Base-by-base conservation (phyloP, 2,888 invertebrate genomes). In the Pelosia muscerda region DNA sequence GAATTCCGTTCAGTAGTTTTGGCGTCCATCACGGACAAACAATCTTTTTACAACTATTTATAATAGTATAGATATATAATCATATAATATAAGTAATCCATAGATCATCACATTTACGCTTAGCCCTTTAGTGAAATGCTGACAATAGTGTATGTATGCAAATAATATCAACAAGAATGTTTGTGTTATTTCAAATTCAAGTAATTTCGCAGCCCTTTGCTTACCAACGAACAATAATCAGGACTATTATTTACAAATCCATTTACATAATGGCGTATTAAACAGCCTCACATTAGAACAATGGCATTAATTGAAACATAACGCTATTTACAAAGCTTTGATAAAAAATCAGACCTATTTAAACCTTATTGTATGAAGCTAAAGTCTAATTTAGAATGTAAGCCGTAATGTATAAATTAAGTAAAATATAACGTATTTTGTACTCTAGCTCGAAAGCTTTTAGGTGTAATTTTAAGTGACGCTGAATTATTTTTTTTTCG, bases 231-330 rank as follows among this genome's bases (percentile, higher is more conserved):
- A 65, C 15, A 59, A 22, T 61, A 63, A 68, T 26, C 34, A 56
- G 2, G n/a, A 9, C 2, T 31, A 22, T 34, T 59, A 57, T 75
- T 78, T 64, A 76, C 62, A 73, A 73, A 69, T 60, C 68, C 31
- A 65, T 68, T 68, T 73, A 55, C 34, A 67, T 62, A 67, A 68
- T 78, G 19, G 63, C 53, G 60, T 25, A 38, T 19, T 69, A 71
- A 79, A 69, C 59, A 65, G 76, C 63, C 66, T 66, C 67, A 65
- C 28, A 57, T 59, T 68, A 65, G 22, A 58, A 69, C 56, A 69
- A 64, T 56, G 73, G 23, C 42, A 66, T 61, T 66, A 56, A 68
- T 65, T 67, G 57, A 70, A 78, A 73, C 34, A 26, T 78, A 63
- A 63, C 56, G 34, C 62, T 25, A 54, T 49, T 49, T 49, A 38